These are phyloP conservation scores for Enteromius argenteus DNA, from an alignment of 2,797 vertebrate species.

Conservation along the genomic window DNA sequence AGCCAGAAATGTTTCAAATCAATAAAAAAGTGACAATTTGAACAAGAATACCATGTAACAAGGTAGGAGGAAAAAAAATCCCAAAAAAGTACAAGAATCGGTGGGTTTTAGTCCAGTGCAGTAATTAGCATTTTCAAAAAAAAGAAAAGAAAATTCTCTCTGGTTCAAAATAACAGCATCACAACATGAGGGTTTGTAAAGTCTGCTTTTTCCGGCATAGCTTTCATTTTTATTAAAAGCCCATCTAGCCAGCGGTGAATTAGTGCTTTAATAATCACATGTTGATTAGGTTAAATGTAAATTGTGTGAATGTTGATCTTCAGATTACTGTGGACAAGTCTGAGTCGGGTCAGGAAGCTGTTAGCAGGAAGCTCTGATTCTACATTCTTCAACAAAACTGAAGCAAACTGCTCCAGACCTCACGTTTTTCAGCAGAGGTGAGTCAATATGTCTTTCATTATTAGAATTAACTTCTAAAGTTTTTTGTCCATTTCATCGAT, in stretches of 20 bases:
- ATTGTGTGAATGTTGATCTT: neutral
- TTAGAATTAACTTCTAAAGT: neutral
- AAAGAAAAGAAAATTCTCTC: neutral
- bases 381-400: neutral
- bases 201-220: neutral
- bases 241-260: neutral
- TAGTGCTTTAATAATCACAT: neutral
- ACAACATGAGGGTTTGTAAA: neutral
- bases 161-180: neutral
- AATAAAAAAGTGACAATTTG: neutral
- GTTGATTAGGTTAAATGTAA: neutral
- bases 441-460: conserved; percentile 17
- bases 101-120: neutral
- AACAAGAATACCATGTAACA: neutral
- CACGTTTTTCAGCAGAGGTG: conserved; percentile 60
- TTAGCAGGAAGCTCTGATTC: neutral
- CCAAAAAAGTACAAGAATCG: neutral
- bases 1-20: neutral
- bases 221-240: neutral
- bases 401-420: conserved; percentile 50
- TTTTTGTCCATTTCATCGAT: neutral
- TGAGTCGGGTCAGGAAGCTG: conserved; percentile 48
- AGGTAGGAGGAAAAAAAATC: neutral
- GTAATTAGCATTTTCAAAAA: neutral
- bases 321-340: conserved; percentile 55